These are phyloP conservation scores for Masnerella sp. DNA, from an alignment of 2,888 invertebrate genomes.

Conservation along the genomic window DNA sequence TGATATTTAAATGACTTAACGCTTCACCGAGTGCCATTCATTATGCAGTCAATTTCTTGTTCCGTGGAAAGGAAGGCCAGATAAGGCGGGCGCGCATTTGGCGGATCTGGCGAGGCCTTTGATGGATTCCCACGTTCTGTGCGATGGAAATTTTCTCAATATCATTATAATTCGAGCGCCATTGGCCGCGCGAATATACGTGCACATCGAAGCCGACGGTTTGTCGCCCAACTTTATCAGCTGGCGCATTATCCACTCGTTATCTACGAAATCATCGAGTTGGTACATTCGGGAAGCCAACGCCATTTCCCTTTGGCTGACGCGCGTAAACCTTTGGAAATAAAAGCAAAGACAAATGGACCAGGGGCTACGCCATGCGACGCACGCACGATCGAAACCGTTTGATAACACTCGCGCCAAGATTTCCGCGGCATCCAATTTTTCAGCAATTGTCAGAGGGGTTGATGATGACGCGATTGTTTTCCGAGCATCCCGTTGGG, in stretches of 20 bases:
- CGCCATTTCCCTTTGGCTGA: no score
- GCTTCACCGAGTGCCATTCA: slow-evolving; percentile 57
- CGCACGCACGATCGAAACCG: slow-evolving; percentile 5
- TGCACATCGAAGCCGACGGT: slow-evolving; percentile 30
- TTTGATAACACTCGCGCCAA: slow-evolving; percentile 14
- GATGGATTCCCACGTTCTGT: slow-evolving; percentile 52
- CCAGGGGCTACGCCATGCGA: background rate
- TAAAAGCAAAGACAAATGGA: slow-evolving; percentile 29
- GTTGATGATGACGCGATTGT: slow-evolving; percentile 2
- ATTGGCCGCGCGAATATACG: no score
- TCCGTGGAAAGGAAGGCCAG: slow-evolving; percentile 36
- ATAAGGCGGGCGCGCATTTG: slow-evolving; percentile 48
- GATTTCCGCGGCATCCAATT: slow-evolving; percentile 3
- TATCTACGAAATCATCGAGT: no score
- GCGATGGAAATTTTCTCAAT: slow-evolving; percentile 61
- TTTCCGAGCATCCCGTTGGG: background rate
- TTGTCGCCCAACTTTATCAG: no score
- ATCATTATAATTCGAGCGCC: slow-evolving; percentile 61
- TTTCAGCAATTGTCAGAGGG: background rate
- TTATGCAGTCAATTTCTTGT: slow-evolving; percentile 62
- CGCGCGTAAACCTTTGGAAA: background rate
- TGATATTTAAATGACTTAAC: slow-evolving; percentile 60
- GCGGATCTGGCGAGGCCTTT: slow-evolving; percentile 47
- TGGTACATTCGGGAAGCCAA: no score
- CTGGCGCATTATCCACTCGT: no score